A percentile compares a stretch with the other conserved stretches of the same genome.
Conservation (phyloP, 1,140 invertebrate genomes). For the Brevipalpus yothersi region DNA sequence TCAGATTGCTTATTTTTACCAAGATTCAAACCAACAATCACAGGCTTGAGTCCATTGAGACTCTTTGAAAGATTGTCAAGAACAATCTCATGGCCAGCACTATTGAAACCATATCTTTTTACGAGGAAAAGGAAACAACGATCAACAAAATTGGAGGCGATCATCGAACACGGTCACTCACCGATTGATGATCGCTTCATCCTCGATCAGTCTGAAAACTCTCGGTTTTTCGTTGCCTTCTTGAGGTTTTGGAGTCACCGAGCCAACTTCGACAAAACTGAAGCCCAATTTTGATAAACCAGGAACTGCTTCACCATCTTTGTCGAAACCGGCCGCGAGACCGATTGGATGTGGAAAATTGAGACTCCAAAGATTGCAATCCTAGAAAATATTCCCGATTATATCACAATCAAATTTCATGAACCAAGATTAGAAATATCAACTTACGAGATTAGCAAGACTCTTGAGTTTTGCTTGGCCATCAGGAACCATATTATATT, state of each 20-base stretch:
- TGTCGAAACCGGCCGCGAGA: conserved; percentile 93
- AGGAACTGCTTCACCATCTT: conserved; percentile 68
- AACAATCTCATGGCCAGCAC: conserved; percentile 57
- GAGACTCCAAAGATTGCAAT: conserved; percentile 42
- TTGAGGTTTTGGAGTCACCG: conserved; percentile 77
- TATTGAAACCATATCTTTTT: conserved; percentile 71
- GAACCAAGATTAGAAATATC: neutral
- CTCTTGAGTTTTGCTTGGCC: neutral
- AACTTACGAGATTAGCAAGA: neutral
- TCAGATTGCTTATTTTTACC: conserved; percentile 74
- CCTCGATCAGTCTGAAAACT: conserved; percentile 59
- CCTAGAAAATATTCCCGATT: neutral
- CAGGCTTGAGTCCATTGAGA: neutral
- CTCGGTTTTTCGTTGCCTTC: conserved; percentile 70
- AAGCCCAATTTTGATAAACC: conserved; percentile 65
- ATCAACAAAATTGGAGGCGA: neutral
- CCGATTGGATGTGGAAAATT: conserved; percentile 65
- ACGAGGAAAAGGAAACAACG: conserved; percentile 5
- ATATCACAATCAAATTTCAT: neutral
- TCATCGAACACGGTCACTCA: neutral
- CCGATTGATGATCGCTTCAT: conserved; percentile 80
- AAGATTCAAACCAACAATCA: conserved; percentile 50
- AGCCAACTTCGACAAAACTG: conserved; percentile 87
- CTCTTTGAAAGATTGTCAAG: conserved; percentile 27
- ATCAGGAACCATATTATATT: conserved; percentile 1